Conservation (phyloP, 1,140 invertebrate species). For the Nasonia vitripennis region DNA sequence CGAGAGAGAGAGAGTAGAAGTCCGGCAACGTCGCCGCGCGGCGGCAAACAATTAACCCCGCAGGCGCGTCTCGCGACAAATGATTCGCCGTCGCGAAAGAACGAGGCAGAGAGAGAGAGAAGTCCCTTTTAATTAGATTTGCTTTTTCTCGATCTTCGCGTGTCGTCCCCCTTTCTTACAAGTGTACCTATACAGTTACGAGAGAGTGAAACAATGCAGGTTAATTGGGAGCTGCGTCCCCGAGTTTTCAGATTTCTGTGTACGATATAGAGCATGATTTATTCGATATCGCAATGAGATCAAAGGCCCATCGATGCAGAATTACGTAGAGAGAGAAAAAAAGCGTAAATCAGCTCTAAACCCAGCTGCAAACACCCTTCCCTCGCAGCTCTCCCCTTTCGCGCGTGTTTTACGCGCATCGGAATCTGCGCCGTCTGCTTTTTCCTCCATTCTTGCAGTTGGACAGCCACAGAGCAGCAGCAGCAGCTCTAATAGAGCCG, state of each 20-base stretch:
- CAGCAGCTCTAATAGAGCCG: conserved; percentile 32
- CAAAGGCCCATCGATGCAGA: not conserved
- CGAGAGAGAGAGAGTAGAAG: not conserved
- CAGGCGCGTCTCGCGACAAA: conserved; percentile 45
- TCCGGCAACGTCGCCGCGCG: not conserved
- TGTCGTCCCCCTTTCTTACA: not conserved
- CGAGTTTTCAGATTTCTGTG: not conserved
- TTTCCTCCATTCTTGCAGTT: conserved; percentile 46
- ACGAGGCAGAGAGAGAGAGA: not conserved
- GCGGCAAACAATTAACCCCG: conserved; percentile 46
- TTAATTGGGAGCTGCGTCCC: not conserved
- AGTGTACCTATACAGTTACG: too few relatives aligned
- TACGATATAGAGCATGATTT: not conserved
- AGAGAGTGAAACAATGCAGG: not conserved
- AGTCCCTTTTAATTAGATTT: conserved; percentile 51
- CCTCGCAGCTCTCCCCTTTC: not conserved
- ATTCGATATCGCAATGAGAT: not conserved
- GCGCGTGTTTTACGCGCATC: not conserved
- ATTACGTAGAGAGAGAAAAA: not conserved
- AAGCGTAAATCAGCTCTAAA: not conserved
- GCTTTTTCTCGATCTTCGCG: conserved; percentile 36
- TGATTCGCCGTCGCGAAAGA: conserved; percentile 26
- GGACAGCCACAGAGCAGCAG: conserved; percentile 1
- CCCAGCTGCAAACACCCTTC: not conserved
- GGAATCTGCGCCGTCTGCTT: conserved; percentile 26